Conservation (phyloP, 1,140 invertebrate species). For the Bradynema listronoti region DNA sequence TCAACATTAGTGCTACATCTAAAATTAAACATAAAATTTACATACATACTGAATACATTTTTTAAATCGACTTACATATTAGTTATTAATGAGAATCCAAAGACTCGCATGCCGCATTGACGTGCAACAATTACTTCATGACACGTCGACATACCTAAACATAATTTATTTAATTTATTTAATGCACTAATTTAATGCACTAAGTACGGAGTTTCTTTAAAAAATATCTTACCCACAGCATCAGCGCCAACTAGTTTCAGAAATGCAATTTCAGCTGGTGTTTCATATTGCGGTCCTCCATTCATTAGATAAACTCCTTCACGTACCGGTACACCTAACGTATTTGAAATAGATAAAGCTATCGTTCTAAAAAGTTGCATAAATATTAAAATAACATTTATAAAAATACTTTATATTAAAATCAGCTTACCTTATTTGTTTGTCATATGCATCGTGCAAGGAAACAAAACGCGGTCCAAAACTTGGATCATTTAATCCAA, state of each 20-base stretch:
- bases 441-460: conserved; percentile 61
- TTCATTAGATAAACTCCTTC: conserved; percentile 62
- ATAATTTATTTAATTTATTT: no score
- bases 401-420: conserved; percentile 15
- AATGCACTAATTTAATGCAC: no score
- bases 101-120: conserved; percentile 61
- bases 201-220: no score
- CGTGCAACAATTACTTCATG: conserved; percentile 62
- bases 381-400: conserved; percentile 32
- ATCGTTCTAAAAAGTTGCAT: no score
- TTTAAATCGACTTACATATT: conserved; percentile 53
- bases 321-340: conserved; percentile 54
- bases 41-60: background rate
- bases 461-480: conserved; percentile 63
- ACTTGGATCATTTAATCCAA: conserved; percentile 58
- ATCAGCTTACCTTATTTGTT: conserved; percentile 38
- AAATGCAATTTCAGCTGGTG: no score
- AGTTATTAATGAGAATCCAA: conserved; percentile 62
- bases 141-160: conserved; percentile 60
- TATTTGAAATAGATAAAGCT: no score
- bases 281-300: conserved; percentile 62
- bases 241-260: no score
- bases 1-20: conserved; percentile 48
- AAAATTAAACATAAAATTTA: conserved; percentile 17
- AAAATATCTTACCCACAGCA: no score